A percentile compares a stretch with the other conserved stretches of the same genome.
phyloP scores from a whole-genome alignment of 2,888 invertebrate species.

The Tachina lurida region DNA sequence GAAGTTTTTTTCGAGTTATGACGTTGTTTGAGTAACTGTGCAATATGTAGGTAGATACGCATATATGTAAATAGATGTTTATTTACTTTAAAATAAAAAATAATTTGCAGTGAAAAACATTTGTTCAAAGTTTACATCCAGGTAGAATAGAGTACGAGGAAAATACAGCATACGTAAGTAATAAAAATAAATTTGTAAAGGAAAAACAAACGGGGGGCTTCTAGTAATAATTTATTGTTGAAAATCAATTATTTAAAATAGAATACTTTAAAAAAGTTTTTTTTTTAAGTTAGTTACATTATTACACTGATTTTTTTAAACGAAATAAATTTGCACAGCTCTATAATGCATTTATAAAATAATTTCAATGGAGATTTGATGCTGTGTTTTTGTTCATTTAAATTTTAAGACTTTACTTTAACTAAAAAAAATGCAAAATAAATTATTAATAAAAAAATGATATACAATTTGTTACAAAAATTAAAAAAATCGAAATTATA shows the following conservation, averaged over 20 bases:
- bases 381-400: slow-evolving; percentile 17
- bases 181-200: slow-evolving; percentile 14
- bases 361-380: slow-evolving; percentile 25
- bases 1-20: no score
- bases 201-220: slow-evolving; percentile 5
- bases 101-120: no score
- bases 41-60: no score
- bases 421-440: slow-evolving; percentile 55
- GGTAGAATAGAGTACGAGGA: slow-evolving; percentile 54
- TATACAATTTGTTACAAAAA: slow-evolving; percentile 30
- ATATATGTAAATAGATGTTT: no score
- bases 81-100: no score
- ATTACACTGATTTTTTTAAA: slow-evolving; percentile 10
- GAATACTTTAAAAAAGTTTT: slow-evolving; percentile 58
- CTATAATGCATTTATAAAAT: slow-evolving; percentile 18
- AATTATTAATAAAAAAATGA: slow-evolving; percentile 38
- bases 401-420: background rate
- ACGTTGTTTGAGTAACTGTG: no score
- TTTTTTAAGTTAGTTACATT: slow-evolving; percentile 54
- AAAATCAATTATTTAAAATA: slow-evolving; percentile 45
- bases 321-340: slow-evolving; percentile 40
- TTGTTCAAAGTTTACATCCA: background rate
- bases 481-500: slow-evolving; percentile 16
- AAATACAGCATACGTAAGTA: slow-evolving; percentile 42
- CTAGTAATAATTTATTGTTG: slow-evolving; percentile 50